phyloP scores from a whole-genome alignment of 2,797 vertebrate species.

The Rhincodon typus region DNA sequence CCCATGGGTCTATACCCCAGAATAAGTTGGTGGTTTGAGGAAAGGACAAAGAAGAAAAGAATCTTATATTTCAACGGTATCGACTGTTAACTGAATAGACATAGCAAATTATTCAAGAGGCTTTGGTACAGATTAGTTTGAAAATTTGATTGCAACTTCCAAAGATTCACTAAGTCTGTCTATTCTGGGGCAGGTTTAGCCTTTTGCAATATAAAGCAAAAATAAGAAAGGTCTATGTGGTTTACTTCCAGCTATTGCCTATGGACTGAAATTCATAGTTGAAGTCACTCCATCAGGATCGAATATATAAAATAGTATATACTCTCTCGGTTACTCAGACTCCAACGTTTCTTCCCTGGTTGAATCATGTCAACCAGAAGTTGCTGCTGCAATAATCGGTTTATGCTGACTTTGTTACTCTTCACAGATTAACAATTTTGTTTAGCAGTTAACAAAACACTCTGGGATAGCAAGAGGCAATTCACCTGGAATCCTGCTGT shows the following conservation, averaged over 20 bases:
- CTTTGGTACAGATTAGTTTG: background rate
- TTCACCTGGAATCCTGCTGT: background rate
- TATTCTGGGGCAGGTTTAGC: background rate
- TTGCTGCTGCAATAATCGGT: background rate
- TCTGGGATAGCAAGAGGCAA: background rate
- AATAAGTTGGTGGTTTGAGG: background rate
- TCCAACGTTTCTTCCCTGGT: background rate
- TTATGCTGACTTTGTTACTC: background rate
- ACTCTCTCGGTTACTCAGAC: background rate
- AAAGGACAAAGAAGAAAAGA: background rate
- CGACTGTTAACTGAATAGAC: background rate
- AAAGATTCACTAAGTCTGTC: background rate
- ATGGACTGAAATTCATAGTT: background rate
- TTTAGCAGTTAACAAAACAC: background rate
- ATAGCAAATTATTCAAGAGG: background rate
- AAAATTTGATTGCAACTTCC: background rate
- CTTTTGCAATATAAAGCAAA: background rate
- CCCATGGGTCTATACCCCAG: background rate
- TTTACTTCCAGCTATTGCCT: background rate
- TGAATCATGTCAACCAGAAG: no score
- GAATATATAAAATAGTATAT: background rate
- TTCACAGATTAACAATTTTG: background rate
- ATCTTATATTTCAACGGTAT: background rate
- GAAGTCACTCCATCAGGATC: background rate
- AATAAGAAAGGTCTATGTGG: background rate